Conservation (phyloP, 2,113 vertebrate species). For the Crotalus tigris region DNA sequence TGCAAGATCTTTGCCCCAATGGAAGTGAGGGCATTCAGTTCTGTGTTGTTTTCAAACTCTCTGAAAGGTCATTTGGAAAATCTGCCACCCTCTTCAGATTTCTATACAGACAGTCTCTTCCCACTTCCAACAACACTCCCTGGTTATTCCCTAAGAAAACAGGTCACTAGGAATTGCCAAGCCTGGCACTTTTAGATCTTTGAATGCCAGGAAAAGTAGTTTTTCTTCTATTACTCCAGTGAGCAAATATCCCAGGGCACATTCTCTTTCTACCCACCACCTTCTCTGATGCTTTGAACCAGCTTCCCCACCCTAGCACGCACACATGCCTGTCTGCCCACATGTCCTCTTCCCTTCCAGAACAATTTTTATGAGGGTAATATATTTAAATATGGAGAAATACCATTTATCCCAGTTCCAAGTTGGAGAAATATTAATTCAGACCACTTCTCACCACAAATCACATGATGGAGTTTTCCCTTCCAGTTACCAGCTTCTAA, state of each 20-base stretch:
- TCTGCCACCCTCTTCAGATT: not conserved
- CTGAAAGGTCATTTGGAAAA: not conserved
- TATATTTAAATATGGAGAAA: not conserved
- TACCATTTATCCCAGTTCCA: slow-evolving; percentile 26
- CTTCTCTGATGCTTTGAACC: not conserved
- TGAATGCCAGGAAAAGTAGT: slow-evolving; percentile 28
- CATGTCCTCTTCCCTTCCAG: not conserved
- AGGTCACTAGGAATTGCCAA: slow-evolving; percentile 38
- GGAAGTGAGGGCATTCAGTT: not conserved
- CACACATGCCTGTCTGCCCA: not conserved
- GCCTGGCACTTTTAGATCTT: slow-evolving; percentile 36
- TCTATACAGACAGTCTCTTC: not conserved
- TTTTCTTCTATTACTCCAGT: slow-evolving; percentile 36
- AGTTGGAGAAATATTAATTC: slow-evolving; percentile 36
- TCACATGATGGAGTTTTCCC: not conserved
- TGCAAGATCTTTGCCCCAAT: not conserved
- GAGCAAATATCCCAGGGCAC: slow-evolving; percentile 23
- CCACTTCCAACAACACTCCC: slow-evolving; percentile 11
- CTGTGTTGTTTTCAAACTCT: not conserved
- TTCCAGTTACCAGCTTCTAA: not conserved
- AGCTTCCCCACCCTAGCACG: not conserved
- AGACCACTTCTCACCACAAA: slow-evolving; percentile 42
- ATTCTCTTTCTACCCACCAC: not conserved
- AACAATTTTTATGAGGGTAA: slow-evolving; percentile 29
- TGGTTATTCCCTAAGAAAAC: slow-evolving; percentile 22